phyloP scores from a whole-genome alignment of 2,797 vertebrate species.

The Thalassophryne amazonica region DNA sequence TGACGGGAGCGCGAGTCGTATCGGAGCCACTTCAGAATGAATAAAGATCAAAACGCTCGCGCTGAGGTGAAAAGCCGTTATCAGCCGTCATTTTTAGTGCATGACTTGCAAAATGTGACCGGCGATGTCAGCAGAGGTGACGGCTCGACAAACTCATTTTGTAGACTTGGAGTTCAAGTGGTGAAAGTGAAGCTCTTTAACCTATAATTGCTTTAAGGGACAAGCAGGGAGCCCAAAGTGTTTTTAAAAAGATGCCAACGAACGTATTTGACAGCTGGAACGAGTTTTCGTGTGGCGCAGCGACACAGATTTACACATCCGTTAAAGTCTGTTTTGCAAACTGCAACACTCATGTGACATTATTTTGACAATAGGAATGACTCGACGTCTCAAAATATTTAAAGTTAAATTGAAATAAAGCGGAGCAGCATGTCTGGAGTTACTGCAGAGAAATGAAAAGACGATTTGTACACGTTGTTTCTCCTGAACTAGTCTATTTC shows the following conservation, averaged over 20 bases:
- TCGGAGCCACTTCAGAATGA: too few species aligned
- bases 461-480: too few species aligned
- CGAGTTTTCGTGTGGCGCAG: conserved; percentile 26
- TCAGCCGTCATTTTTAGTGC: too few species aligned
- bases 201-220: conserved; percentile 46
- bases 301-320: not conserved
- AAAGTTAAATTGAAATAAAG: not conserved
- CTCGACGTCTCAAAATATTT: not conserved
- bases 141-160: conserved; percentile 23
- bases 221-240: conserved; percentile 34
- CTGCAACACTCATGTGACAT: not conserved
- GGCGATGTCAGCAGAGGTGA: conserved; percentile 26
- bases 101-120: conserved; percentile 10
- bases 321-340: conserved; percentile 1
- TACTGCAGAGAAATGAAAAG: too few species aligned
- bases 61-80: too few species aligned
- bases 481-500: too few species aligned
- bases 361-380: conserved; percentile 4
- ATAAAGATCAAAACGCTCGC: too few species aligned
- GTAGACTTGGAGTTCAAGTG: conserved; percentile 9
- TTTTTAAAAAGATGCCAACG: conserved; percentile 38
- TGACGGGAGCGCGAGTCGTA: too few species aligned
- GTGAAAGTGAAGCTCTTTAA: conserved; percentile 31
- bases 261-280: conserved; percentile 52
- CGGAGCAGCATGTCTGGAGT: not conserved